Evolutionary conservation across 2,113 vertebrate species (phyloP).

Genomic region (Eolophus roseicapilla): DNA sequence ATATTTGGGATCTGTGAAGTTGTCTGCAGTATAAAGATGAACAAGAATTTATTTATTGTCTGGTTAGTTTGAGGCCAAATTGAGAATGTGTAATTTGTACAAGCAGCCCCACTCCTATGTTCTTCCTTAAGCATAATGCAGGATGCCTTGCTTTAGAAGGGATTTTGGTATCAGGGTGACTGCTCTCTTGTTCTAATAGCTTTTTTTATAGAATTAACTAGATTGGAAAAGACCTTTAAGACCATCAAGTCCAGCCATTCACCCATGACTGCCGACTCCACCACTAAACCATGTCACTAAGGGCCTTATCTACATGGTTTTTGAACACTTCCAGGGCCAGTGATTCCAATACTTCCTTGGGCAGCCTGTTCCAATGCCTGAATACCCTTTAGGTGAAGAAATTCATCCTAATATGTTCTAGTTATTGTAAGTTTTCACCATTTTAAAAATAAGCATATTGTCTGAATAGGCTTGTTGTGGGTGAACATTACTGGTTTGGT

Average conservation of each 20-base stretch:
- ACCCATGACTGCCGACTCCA: neutral
- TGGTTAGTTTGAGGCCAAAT: neutral
- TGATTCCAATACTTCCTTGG: neutral
- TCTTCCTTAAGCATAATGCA: neutral
- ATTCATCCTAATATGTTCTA: neutral
- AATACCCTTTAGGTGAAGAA: neutral
- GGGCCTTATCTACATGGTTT: neutral
- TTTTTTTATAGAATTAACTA: neutral
- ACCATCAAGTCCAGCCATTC: neutral
- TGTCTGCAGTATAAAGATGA: neutral
- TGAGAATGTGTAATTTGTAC: neutral
- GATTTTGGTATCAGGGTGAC: neutral
- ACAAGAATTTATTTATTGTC: neutral
- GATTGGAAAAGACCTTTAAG: neutral
- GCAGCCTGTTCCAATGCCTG: neutral
- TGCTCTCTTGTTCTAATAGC: neutral
- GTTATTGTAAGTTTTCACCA: neutral
- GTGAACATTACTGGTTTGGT: neutral
- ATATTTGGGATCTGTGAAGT: neutral
- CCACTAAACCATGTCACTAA: neutral
- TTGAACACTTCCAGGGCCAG: neutral
- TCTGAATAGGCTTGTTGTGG: neutral
- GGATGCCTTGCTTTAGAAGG: neutral
- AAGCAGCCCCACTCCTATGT: neutral
- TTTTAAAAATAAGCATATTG: neutral